Evolutionary conservation across 2,888 invertebrate genomes (phyloP), one percentile per base, ranked within the genome.

Genomic region (Zele albiditarsus): DNA sequence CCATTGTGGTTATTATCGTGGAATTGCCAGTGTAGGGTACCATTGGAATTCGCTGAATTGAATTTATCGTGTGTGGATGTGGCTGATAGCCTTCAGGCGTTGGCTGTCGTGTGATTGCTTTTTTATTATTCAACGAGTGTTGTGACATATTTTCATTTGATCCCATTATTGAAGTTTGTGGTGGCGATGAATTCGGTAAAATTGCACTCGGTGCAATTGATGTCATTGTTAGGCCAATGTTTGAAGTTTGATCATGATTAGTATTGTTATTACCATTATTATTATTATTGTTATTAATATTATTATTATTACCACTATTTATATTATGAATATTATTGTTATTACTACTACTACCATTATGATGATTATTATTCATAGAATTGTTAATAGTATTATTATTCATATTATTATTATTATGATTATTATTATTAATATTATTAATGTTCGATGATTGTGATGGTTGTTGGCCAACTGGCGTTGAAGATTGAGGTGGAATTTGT

Each of bases 1-100:
- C 94, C 92, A 92, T 92, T 1, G 92, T 92, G 0, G 92, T 92
- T 16, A 92, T 92, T 16, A 91, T 84, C 16, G 91, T 89, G 0
- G 89, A 88, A 46, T 84, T 79, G 31, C 86, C 80, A n/a, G 79
- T 81, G 49, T 85, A 85, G 12, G 84, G 81, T 33, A 84, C 82
- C 38, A 84, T 81, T 2, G 84, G 79, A 33, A 85, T 82, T 20
- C 85, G 83, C 16, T 84, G 79, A 38, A 81, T 80, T 2, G 84
- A 66, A 46, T 83, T 86, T 3, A 87, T 81, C 0, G 87, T 84
- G 38, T 89, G 88, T 6, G 88, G 88, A 81, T 88, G 88, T 1
- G 88, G 85, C 75, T 89, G 89, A 77, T 89, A 89, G 0, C 87
- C 86, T 14, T 89, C 88, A 58, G 27, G 65, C 20, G 76, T 78